Evolutionary conservation across 2,113 vertebrate genomes (phyloP).

Genomic region (Lasiurus cinereus): DNA sequence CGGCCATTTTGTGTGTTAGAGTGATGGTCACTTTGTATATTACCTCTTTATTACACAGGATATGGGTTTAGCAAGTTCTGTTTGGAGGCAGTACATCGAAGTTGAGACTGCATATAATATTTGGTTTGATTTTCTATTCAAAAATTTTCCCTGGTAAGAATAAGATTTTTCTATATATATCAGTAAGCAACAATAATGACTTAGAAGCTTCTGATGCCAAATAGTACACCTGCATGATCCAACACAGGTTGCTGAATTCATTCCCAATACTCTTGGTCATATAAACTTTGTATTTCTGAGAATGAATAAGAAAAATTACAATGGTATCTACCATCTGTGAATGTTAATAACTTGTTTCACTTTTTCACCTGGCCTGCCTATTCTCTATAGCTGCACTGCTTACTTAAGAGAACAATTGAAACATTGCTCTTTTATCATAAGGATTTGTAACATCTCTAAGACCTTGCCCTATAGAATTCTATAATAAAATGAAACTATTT

Average conservation of each 20-base stretch:
- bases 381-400: neutral
- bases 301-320: constrained; percentile 29
- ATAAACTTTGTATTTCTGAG: constrained; percentile 40
- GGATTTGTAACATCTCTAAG: neutral
- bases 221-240: constrained; percentile 32
- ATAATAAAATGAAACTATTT: constrained; percentile 49
- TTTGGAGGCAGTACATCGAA: constrained; percentile 55
- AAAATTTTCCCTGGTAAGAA: constrained; percentile 56
- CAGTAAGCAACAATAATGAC: constrained; percentile 38
- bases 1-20: no score
- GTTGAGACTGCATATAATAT: constrained; percentile 56
- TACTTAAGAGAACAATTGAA: constrained; percentile 21
- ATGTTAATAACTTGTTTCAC: constrained; percentile 12
- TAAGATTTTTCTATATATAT: constrained; percentile 29
- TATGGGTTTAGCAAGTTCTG: constrained; percentile 70
- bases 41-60: no score
- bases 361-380: constrained; percentile 35
- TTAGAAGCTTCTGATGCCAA: constrained; percentile 50
- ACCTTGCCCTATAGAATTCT: constrained; percentile 60
- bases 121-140: constrained; percentile 68
- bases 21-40: no score
- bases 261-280: constrained; percentile 47
- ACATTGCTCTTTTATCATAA: constrained; percentile 13
- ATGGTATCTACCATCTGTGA: neutral
- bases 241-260: constrained; percentile 44